Percentiles rank a stretch among this genome's conserved stretches.
Evolutionary conservation across 2,113 vertebrate species (phyloP).

Genomic region (Potamarius usumacintae): DNA sequence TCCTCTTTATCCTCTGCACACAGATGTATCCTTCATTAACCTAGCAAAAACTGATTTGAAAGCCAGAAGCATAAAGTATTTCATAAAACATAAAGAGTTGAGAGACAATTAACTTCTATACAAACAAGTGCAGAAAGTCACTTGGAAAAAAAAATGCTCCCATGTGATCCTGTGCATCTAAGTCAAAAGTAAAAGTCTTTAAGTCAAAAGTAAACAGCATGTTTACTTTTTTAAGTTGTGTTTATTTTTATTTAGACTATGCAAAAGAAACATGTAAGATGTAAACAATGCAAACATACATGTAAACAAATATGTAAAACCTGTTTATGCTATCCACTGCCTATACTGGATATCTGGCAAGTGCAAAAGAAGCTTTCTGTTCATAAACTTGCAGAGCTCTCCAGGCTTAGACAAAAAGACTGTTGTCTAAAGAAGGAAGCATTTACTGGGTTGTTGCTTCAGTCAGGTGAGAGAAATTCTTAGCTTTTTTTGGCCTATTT

Average conservation of each 20-base stretch:
- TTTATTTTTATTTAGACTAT: background rate
- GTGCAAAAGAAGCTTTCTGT: slow-evolving; percentile 48
- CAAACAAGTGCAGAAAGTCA: background rate
- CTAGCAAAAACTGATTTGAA: background rate
- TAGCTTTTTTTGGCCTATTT: slow-evolving; percentile 55
- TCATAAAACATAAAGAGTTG: background rate
- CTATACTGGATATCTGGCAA: background rate
- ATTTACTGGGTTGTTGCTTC: slow-evolving; percentile 36
- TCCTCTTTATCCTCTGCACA: background rate
- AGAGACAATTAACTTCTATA: background rate
- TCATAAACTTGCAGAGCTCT: slow-evolving; percentile 38
- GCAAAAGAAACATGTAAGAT: background rate
- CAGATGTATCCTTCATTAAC: background rate
- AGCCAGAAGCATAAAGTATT: background rate
- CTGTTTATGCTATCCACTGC: background rate
- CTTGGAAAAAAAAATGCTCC: background rate
- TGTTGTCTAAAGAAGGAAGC: slow-evolving; percentile 53
- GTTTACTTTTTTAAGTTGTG: too few species aligned
- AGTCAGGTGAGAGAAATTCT: slow-evolving; percentile 57
- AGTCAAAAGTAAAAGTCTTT: too few species aligned
- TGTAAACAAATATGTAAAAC: too few species aligned
- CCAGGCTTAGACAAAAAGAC: slow-evolving; percentile 43
- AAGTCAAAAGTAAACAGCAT: too few species aligned
- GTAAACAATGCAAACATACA: too few species aligned
- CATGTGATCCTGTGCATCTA: background rate